A percentile compares a stretch with the other conserved stretches of the same genome.
These are phyloP conservation scores for Coptotermes formosanus DNA, from an alignment of 1,140 invertebrate genomes.

Conservation along the genomic window DNA sequence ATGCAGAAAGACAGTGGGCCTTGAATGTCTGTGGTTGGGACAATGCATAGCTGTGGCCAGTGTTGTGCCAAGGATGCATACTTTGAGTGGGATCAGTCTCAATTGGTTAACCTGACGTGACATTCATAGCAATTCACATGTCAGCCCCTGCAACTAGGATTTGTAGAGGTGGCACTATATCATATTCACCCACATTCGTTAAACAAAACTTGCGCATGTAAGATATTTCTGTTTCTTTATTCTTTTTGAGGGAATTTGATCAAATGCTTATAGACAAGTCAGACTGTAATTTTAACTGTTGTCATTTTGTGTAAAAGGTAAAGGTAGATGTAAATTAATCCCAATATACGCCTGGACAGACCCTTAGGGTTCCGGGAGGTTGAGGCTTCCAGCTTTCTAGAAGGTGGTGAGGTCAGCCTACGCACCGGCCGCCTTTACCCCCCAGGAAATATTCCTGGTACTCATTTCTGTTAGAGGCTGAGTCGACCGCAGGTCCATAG, in stretches of 20 bases:
- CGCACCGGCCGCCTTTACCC: no score
- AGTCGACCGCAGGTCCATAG: no score
- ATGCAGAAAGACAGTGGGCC: background rate
- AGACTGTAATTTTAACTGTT: background rate
- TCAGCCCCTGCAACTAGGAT: background rate
- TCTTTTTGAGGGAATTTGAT: background rate
- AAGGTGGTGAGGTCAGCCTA: no score
- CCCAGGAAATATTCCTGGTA: no score
- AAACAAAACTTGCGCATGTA: no score
- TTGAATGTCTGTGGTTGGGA: background rate
- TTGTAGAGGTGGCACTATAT: background rate
- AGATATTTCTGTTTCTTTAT: background rate
- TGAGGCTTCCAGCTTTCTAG: no score
- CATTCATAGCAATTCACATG: background rate
- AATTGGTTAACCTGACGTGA: background rate
- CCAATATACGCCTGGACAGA: no score
- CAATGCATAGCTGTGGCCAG: background rate
- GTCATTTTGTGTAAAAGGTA: background rate
- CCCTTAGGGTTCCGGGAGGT: no score
- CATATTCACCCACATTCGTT: no score
- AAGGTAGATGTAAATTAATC: no score
- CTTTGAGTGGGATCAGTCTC: background rate
- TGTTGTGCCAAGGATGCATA: background rate
- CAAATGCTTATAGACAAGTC: background rate
- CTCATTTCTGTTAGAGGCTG: no score